A percentile compares a stretch with the other conserved stretches of the same genome.
These are phyloP conservation scores for Pyrocephalus nanus DNA, from an alignment of 2,797 vertebrate species.

Conservation along the genomic window DNA sequence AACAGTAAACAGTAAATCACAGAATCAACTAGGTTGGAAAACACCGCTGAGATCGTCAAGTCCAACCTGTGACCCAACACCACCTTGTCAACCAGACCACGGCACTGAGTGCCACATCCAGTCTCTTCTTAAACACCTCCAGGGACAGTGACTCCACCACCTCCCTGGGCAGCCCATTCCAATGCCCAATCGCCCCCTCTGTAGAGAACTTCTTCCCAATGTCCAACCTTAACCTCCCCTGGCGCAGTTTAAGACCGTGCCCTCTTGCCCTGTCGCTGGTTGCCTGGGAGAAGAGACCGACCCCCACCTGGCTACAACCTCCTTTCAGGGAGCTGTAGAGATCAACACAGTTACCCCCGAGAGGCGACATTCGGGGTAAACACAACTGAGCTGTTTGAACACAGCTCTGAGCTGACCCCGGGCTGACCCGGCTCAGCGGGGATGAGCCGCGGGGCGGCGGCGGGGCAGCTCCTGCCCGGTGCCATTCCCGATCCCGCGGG, in stretches of 20 bases:
- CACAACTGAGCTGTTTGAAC: fast-evolving
- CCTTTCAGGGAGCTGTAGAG: neutral
- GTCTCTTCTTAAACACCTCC: neutral
- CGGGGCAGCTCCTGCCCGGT: neutral
- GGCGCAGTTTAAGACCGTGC: neutral
- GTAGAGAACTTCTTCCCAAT: neutral
- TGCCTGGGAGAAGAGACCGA: neutral
- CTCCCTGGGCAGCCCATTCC: neutral
- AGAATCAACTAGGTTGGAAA: neutral
- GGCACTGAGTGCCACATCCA: neutral
- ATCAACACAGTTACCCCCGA: neutral
- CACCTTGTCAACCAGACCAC: neutral
- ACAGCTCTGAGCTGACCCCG: fast-evolving
- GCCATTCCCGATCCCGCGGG: neutral
- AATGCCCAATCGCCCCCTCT: neutral
- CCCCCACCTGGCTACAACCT: neutral
- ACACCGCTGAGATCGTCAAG: neutral
- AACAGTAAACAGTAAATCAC: neutral
- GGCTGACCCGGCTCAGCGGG: neutral
- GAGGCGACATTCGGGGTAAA: fast-evolving
- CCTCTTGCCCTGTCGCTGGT: neutral
- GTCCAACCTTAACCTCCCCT: neutral
- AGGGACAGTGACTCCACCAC: neutral
- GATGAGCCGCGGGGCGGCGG: fast-evolving
- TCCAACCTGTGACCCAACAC: no score